Base-by-base conservation (phyloP, 1,140 invertebrate genomes). In the Hyphantria cunea region DNA sequence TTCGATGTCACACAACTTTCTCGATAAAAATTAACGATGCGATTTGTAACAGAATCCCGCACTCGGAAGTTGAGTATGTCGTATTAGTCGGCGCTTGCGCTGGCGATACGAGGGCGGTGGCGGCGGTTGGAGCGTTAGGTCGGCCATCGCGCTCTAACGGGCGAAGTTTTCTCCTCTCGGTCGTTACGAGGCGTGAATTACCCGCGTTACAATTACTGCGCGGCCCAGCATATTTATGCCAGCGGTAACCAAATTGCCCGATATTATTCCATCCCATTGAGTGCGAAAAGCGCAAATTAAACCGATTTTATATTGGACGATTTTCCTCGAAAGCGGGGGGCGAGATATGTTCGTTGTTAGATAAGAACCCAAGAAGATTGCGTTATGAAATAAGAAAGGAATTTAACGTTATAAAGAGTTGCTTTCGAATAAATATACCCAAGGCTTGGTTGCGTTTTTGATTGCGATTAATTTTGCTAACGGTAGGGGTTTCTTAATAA, bases 211-310 rank as follows among this genome's bases (percentile, higher is more conserved):
- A 90, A 90, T 90, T 90, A 90, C 87, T 82, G 68, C 84, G 81
- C 80, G 74, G 83, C 84, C 79, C 81, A 80, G 85, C 80, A 90
- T 90, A 90, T 90, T 90, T 90, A 90, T 90, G 84, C 81, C 75
- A 68, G 88, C 86, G 88, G 88, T 90, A 90, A 90, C 88, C 85
- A 89, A 89, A 90, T 90, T 90, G 88, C 88, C 84, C 86, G 86
- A 89, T 87, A 89, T 90, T 90, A 89, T 90, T 90, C 88, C 86
- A 83, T 89, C 86, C 88, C 88, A 90, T 90, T 90, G 88, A 90
- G 88, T 89, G 85, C 86, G 86, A 89, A 90, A 89, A 90, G 86
- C 84, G 86, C 88, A 90, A 90, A 90, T 90, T 90, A 90, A 90
- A 89, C 86, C 86, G 86, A 90, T 89, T 90, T 90, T 90, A 90